Conservation (phyloP, 2,113 vertebrate genomes). For the Psittacus erithacus region DNA sequence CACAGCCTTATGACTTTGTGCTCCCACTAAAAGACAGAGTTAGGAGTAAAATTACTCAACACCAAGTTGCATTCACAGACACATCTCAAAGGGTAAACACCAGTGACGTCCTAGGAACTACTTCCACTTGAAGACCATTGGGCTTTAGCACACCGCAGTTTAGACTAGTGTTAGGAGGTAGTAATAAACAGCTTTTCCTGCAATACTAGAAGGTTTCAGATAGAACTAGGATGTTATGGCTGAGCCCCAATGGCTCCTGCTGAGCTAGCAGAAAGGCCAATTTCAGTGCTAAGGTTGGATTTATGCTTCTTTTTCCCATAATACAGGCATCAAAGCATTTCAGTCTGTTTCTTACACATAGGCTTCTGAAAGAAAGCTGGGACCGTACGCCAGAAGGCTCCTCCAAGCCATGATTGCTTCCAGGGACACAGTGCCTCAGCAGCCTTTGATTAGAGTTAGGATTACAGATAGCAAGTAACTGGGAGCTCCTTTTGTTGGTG, state of each 20-base stretch:
- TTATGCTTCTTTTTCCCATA: not conserved
- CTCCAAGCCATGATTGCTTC: not conserved
- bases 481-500: not conserved
- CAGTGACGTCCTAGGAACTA: not conserved
- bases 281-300: not conserved
- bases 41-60: not conserved
- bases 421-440: not conserved
- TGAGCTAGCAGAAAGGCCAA: not conserved
- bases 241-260: rapidly evolving
- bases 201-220: not conserved
- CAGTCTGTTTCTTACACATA: not conserved
- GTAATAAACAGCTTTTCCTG: not conserved
- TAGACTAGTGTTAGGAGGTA: not conserved
- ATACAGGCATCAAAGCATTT: not conserved
- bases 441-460: not conserved
- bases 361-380: not conserved
- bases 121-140: not conserved
- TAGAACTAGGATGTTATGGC: not conserved
- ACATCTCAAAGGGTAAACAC: not conserved
- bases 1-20: not conserved
- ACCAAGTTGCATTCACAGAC: not conserved
- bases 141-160: not conserved
- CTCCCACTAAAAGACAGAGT: not conserved
- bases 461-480: not conserved
- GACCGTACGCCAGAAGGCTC: not conserved